Base-by-base conservation (phyloP, 2,113 vertebrate genomes). In the Seriola rivoliana region DNA sequence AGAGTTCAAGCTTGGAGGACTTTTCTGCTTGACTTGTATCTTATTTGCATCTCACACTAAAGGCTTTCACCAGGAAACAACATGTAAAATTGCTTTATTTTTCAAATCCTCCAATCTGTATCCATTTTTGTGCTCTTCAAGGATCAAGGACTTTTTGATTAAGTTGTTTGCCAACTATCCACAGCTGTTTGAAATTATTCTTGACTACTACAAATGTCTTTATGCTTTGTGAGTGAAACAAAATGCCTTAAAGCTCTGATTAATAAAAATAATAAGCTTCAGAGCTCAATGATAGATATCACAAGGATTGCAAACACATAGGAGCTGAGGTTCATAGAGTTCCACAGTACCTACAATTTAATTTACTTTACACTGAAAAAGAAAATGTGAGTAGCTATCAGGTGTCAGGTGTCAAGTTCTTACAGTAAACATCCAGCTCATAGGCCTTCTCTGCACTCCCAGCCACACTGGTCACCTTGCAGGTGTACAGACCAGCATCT, bases 361-460 rank as follows among this genome's bases (percentile, higher is more conserved):
- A 29, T 29, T 29, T 29, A 29, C 29, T 29, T 29, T 29, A 29
- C 29, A 36, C 5, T 42, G 6, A 63, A n/a, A 59, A 66, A 12
- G 1, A 23, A 63, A 32, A 44, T 38, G 21, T 12, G 8, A n/a
- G 13, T 38, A 12, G 10, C 65, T 10, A 36, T 32, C 5, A 57
- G 17, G 4, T 32, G 19, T 66, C 10, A 57, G 34, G 29, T 21
- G 10, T 44, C 54, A 46, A 14, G 13, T 48, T 86, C 93, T 96
- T 94, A 99, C 98, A 94, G 0, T 97, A 98, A 71, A 99, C 89
- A 8, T 98, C 96, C 88, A 99, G 95, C 0, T 88, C 76, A 63
- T 96, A 98, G 9, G 77, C 81, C 85, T 97, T 99, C 86, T 98
- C 97, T 0, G 97, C 94, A 0, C 85, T 91, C 40, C 98, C 98